Conservation (phyloP, 37 sponge, comb jelly and placozoan genomes). For the Trichoplax adhaerens region DNA sequence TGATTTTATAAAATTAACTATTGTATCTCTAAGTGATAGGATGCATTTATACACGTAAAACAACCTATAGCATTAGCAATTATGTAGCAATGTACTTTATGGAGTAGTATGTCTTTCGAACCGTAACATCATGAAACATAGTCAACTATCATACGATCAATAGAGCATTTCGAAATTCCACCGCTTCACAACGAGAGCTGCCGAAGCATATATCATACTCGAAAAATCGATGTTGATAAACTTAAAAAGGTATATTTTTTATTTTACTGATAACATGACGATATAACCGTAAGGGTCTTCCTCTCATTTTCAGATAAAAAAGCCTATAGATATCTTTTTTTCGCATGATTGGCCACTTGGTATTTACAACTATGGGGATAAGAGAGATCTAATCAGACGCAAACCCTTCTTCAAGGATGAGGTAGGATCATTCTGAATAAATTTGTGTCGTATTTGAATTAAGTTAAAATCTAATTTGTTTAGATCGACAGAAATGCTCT, state of each 20-base stretch:
- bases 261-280: neutral
- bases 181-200: slow-evolving; percentile 34
- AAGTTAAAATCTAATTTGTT: neutral
- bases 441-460: neutral
- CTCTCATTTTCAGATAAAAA: slow-evolving; percentile 20
- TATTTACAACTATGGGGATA: slow-evolving; percentile 81
- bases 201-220: slow-evolving; percentile 60
- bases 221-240: slow-evolving; percentile 61
- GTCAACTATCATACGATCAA: neutral
- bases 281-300: neutral
- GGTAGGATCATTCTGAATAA: slow-evolving; percentile 16
- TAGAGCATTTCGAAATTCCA: slow-evolving; percentile 26
- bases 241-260: slow-evolving; percentile 40
- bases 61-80: no score
- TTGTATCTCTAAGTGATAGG: no score
- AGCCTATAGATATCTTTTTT: slow-evolving; percentile 65
- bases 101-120: neutral
- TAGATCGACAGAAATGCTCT: slow-evolving; percentile 35
- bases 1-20: no score
- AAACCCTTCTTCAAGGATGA: slow-evolving; percentile 77
- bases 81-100: neutral
- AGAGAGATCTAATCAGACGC: slow-evolving; percentile 32
- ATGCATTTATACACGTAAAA: no score
- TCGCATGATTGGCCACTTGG: slow-evolving; percentile 98
- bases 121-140: neutral